Evolutionary conservation across 2,888 invertebrate species (phyloP).

Genomic region (Steinernema scapterisci): DNA sequence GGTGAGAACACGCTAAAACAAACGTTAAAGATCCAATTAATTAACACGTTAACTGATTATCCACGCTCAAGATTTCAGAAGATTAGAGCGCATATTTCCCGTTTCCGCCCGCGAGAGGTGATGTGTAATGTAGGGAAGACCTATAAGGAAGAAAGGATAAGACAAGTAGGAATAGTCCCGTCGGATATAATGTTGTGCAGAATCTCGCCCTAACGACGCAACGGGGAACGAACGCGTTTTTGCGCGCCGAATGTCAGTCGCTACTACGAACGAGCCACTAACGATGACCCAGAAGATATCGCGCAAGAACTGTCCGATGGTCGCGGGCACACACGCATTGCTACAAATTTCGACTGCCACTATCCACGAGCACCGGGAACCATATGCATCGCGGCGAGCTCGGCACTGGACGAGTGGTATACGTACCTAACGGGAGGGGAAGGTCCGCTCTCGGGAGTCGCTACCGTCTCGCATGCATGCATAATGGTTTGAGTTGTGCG

Average conservation of each 20-base stretch:
- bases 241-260: conserved; percentile 24
- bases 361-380: neutral
- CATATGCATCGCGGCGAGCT: neutral
- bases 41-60: conserved; percentile 27
- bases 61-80: neutral
- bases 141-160: neutral
- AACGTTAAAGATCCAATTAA: conserved; percentile 17
- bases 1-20: neutral
- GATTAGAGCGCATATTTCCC: neutral
- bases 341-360: conserved; percentile 28
- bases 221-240: conserved; percentile 15
- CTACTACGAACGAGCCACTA: conserved; percentile 21
- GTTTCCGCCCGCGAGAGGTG: no score
- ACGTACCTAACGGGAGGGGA: conserved; percentile 23
- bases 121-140: neutral
- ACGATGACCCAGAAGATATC: conserved; percentile 32
- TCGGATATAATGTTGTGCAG: neutral
- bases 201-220: neutral
- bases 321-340: conserved; percentile 27
- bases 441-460: neutral
- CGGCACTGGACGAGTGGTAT: conserved; percentile 10
- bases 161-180: neutral
- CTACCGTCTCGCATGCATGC: conserved; percentile 12
- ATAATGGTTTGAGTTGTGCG: conserved; percentile 21
- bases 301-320: conserved; percentile 25